Base-by-base conservation (phyloP, 2,888 invertebrate genomes). In the Sturmia bella region DNA sequence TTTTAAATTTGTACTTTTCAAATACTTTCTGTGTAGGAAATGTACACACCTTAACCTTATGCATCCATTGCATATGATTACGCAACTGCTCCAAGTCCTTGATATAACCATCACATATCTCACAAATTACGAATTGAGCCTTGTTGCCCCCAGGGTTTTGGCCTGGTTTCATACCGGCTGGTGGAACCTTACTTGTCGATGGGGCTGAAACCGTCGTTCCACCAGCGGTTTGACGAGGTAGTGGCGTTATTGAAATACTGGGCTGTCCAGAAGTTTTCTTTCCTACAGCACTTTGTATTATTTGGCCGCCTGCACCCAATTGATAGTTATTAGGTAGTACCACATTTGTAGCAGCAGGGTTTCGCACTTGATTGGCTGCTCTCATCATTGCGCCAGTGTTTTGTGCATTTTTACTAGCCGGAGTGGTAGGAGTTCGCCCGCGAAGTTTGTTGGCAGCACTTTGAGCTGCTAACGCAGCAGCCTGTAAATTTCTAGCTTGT, bases 1-100 rank as follows among this genome's bases (percentile, higher is more conserved):
- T 12, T 37, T 48, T 41, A 12, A 12, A 43, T 15, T 6, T 19
- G 17, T 32, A n/a, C 12, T 39, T n/a, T 50, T 66, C 2, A n/a
- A 12, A 17, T 37, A 39, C 41, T 37, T 21, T 24, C 15, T 37
- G 21, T 39, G 3, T 17, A 13, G n/a, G 3, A 32, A 32, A 27
- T 27, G 12, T 43, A 41, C 56, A 73, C 84, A 91, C 91, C 91
- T 97, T 97, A 85, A 97, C 97, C 93, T 98, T 98, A 91, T 98
- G 98, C 90, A 98, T 98, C 96, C 97, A 98, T 89, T 97, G 98
- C 97, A 98, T 98, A 89, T 98, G 98, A 90, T 98, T 98, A 84
- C 98, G 93, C 83, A 98, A 92, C 89, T 98, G 97, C 87, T 98
- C 97, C 88, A 98, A 92, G 91, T 98, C 98, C 92, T 98, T 97